Base-by-base conservation (phyloP, 2,113 vertebrate genomes). In the Gopherus evgoodei region DNA sequence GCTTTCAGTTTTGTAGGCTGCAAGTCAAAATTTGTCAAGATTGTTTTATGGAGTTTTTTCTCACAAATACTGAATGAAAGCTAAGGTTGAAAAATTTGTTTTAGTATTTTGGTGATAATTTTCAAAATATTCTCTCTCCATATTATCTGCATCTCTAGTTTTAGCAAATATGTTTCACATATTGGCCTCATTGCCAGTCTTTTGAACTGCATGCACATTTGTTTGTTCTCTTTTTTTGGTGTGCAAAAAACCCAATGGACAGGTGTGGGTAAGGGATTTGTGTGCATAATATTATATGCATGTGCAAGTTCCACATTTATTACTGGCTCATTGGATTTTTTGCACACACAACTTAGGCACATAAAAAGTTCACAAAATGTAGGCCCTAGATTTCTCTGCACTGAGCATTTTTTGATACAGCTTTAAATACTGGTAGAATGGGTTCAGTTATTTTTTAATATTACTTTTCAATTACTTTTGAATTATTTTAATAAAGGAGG, bases 81-180 rank as follows among this genome's bases (percentile, higher is more conserved):
- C 11, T 5, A 27, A 75, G 8, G 7, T 86, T 89, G 80, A 14
- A 4, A 90, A 29, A 1, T 57, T 83, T 92, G 21, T 92, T 62
- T 62, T 42, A 86, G 9, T 59, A 56, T 44, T 78, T 85, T 72
- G 44, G 19, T 47, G 16, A 4, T 87, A 84, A 69, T 62, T 62
- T 62, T 62, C 27, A 31, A 62, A 62, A 62, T 29, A 62, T 62
- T 62, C 29, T 27, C 10, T 57, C 56, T 27, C 56, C 56, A 27
- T 57, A 57, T 82, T 0, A 25, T 95, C 84, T 87, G 21, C 84
- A 16, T 94, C 11, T 94, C 5, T n/a, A 0, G 0, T 65, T 50
- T 85, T 85, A 24, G 9, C 7, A 88, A 24, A 53, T n/a, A 49
- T 0, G 0, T n/a, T 6, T 24, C 22, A 44, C 21, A 21, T 80